Evolutionary conservation across 2,797 vertebrate genomes (phyloP).

Genomic region (Heliangelus exortis): DNA sequence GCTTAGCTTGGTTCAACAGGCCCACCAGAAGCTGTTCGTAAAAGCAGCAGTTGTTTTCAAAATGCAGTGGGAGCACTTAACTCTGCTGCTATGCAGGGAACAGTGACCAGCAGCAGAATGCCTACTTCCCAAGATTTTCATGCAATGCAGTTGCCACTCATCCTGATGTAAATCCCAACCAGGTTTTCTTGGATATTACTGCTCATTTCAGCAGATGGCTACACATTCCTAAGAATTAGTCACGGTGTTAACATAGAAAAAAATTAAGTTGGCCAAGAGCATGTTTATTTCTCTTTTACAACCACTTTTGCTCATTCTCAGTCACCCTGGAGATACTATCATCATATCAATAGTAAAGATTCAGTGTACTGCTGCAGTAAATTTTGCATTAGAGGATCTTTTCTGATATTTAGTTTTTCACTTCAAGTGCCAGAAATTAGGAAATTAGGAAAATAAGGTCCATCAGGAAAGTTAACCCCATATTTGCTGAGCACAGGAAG

Average conservation of each 20-base stretch:
- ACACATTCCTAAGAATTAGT: background rate
- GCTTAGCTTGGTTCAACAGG: background rate
- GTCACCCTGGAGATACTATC: background rate
- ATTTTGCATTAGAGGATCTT: background rate
- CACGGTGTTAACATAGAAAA: background rate
- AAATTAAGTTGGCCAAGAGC: background rate
- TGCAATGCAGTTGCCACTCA: background rate
- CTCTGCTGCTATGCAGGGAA: background rate
- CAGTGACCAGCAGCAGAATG: background rate
- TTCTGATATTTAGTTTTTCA: background rate
- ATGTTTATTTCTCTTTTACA: background rate
- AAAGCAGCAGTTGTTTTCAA: background rate
- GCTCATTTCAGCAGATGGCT: background rate
- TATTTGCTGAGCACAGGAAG: background rate
- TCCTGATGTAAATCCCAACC: background rate
- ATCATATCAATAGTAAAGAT: background rate
- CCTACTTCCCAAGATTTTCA: background rate
- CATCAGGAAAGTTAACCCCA: background rate
- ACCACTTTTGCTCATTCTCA: constrained; percentile 16
- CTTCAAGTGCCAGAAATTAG: background rate
- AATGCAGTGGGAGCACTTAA: background rate
- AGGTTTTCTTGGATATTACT: background rate
- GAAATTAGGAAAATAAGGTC: background rate
- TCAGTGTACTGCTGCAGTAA: background rate
- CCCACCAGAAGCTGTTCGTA: background rate